phyloP scores from a whole-genome alignment of 1,140 invertebrate species.

The Aphaenogaster ashmeadi region DNA sequence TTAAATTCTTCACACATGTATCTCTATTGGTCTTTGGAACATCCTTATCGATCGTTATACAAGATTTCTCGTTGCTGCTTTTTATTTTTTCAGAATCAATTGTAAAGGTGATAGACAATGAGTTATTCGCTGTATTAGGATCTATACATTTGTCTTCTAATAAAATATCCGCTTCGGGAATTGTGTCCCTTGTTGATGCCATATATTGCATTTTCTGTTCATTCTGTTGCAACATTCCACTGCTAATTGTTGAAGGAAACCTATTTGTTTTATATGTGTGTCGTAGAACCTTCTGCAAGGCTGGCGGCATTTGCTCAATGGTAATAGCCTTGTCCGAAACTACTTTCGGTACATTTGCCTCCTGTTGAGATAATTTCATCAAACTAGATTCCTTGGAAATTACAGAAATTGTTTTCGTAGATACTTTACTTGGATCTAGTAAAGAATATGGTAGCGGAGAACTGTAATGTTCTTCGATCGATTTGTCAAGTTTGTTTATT shows the following conservation, averaged over 20 bases:
- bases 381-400: background rate
- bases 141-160: background rate
- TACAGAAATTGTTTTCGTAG: background rate
- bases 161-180: background rate
- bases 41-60: background rate
- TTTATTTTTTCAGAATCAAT: background rate
- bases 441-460: background rate
- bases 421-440: background rate
- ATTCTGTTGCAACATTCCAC: background rate
- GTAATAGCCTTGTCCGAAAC: conserved; percentile 82
- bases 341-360: conserved; percentile 76
- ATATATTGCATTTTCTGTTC: background rate
- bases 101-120: background rate
- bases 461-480: background rate
- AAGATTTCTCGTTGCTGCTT: background rate
- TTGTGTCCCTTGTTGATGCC: background rate
- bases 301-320: conserved; percentile 78
- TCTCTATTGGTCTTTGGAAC: background rate
- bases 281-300: conserved; percentile 74
- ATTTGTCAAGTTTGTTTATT: background rate
- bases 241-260: conserved; percentile 4
- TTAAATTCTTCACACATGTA: conserved; percentile 4
- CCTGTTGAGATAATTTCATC: background rate
- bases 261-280: conserved; percentile 46
- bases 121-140: background rate